Percentiles rank a stretch among this genome's conserved stretches.
These are phyloP conservation scores for Mythimna loreyi DNA, from an alignment of 2,888 invertebrate species.

Conservation along the genomic window DNA sequence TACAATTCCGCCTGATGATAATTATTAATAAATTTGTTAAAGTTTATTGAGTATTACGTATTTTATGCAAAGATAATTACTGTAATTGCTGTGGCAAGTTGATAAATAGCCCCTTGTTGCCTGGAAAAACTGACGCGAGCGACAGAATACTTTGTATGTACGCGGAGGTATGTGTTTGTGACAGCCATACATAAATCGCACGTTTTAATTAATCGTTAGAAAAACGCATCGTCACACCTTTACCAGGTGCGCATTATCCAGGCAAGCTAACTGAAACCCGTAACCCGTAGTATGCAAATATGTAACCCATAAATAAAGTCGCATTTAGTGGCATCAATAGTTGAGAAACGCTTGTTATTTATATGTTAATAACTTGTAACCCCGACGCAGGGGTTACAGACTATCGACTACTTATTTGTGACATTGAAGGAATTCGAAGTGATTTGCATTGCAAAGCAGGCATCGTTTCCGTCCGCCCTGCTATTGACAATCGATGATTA, in stretches of 20 bases:
- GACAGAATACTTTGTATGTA: conserved; percentile 20
- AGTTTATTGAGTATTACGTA: conserved; percentile 49
- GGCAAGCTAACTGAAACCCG: conserved; percentile 63
- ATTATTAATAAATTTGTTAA: conserved; percentile 30
- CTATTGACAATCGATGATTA: conserved; percentile 84
- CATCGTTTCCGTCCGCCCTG: conserved; percentile 76
- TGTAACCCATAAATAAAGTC: conserved; percentile 70
- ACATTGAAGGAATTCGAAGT: conserved; percentile 82
- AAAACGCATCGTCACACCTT: conserved; percentile 63
- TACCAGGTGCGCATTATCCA: conserved; percentile 65
- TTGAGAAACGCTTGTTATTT: conserved; percentile 87
- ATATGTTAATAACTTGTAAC: conserved; percentile 85
- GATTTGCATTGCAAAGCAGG: conserved; percentile 87
- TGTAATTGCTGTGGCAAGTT: conserved; percentile 44
- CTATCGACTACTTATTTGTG: conserved; percentile 74
- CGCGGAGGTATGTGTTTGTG: conserved; percentile 10
- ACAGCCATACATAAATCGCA: conserved; percentile 25
- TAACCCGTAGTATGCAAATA: conserved; percentile 68
- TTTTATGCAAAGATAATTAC: conserved; percentile 54
- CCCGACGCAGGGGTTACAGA: conserved; percentile 72
- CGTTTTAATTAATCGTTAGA: conserved; percentile 35
- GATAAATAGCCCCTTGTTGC: conserved; percentile 41
- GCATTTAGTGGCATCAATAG: conserved; percentile 82
- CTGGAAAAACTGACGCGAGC: conserved; percentile 40
- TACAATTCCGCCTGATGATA: too few species aligned